Percentiles rank a stretch among this genome's conserved stretches.
These are phyloP conservation scores for Brassicogethes aeneus DNA, from an alignment of 2,888 invertebrate species.

Conservation along the genomic window DNA sequence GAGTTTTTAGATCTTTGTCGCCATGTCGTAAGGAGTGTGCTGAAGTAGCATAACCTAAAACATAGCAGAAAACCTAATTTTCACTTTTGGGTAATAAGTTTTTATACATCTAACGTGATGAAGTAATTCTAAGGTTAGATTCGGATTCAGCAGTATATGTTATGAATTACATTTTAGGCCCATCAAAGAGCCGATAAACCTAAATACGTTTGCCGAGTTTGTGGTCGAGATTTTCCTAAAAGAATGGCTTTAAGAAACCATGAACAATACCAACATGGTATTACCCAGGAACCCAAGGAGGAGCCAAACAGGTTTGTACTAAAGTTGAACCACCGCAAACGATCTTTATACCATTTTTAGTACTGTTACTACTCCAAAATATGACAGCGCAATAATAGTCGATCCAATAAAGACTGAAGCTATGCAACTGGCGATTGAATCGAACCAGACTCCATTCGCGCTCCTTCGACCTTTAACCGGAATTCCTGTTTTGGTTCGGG, in stretches of 20 bases:
- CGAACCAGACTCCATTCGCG: constrained; percentile 62
- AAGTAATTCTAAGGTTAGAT: too few relatives aligned
- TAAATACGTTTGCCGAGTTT: constrained; percentile 45
- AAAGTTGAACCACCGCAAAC: not conserved
- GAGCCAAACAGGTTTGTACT: not conserved
- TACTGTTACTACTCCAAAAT: constrained; percentile 20
- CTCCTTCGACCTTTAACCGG: constrained; percentile 57
- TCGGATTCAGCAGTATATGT: too few relatives aligned
- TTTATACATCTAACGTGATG: too few relatives aligned
- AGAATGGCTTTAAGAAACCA: constrained; percentile 47
- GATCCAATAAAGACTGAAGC: constrained; percentile 63
- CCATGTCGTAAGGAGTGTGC: too few relatives aligned
- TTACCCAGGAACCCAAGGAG: constrained; percentile 21
- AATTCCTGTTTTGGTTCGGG: constrained; percentile 59
- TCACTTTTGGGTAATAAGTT: too few relatives aligned
- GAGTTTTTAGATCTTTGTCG: too few relatives aligned
- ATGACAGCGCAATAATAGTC: constrained; percentile 52
- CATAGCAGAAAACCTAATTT: too few relatives aligned
- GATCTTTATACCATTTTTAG: too few relatives aligned
- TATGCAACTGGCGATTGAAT: constrained; percentile 55
- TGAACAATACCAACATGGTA: constrained; percentile 48
- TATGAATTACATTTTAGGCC: too few relatives aligned
- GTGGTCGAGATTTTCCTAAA: constrained; percentile 47
- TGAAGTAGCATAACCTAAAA: too few relatives aligned
- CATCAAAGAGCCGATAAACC: constrained; percentile 46